phyloP scores from a whole-genome alignment of 2,888 invertebrate genomes.

The Protula sp. region DNA sequence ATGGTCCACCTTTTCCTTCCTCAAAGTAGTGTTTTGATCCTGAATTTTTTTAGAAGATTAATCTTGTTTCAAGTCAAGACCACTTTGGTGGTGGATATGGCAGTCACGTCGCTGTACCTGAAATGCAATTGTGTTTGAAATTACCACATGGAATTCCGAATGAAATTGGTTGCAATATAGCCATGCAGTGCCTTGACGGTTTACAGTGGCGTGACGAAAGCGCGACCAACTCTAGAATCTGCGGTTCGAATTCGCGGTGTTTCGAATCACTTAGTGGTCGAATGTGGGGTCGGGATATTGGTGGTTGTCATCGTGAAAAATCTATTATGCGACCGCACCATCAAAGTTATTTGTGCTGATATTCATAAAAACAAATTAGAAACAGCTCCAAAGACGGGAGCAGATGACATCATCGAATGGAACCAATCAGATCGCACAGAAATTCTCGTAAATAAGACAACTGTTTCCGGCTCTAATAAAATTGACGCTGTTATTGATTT shows the following conservation, averaged over 20 bases:
- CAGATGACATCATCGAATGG: conserved; percentile 15
- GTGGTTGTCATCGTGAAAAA: conserved; percentile 8
- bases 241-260: conserved; percentile 15
- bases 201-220: conserved; percentile 8
- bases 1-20: no score
- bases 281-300: conserved; percentile 14
- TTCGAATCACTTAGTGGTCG: conserved; percentile 14
- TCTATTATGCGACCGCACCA: conserved; percentile 17
- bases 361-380: conserved; percentile 6
- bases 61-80: no score
- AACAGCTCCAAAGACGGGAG: conserved; percentile 7
- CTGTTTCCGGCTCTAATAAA: conserved; percentile 19
- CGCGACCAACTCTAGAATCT: conserved; percentile 9
- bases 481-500: conserved; percentile 20
- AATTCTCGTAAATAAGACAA: conserved; percentile 11
- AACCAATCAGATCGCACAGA: not conserved
- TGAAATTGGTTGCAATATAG: conserved; percentile 16
- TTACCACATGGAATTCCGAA: conserved; percentile 13
- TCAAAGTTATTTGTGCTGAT: conserved; percentile 17
- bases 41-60: no score
- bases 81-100: conserved; percentile 9
- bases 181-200: conserved; percentile 12
- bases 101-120: conserved; percentile 11
- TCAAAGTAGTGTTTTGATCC: no score
- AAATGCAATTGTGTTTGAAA: conserved; percentile 8